Conservation (phyloP, 2,113 vertebrate genomes). For the Lagopus muta region DNA sequence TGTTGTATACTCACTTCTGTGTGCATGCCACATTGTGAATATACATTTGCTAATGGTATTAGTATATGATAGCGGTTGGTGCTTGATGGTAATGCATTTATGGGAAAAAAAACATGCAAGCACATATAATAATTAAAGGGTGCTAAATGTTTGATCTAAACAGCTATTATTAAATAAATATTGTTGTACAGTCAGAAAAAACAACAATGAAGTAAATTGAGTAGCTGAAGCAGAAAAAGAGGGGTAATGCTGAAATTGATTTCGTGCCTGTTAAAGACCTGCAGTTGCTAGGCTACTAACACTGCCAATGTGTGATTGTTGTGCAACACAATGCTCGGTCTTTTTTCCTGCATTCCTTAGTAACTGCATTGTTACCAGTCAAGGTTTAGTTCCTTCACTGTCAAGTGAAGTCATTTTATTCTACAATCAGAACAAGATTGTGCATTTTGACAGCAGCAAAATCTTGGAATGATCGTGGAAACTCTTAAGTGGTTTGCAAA, state of each 20-base stretch:
- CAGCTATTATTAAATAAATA: background rate
- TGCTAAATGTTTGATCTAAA: background rate
- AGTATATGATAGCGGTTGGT: background rate
- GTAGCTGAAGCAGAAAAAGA: slow-evolving; percentile 8
- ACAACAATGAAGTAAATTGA: background rate
- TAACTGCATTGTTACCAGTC: slow-evolving; percentile 47
- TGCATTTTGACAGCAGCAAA: background rate
- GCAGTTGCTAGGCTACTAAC: slow-evolving; percentile 77
- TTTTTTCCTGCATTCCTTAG: slow-evolving; percentile 44
- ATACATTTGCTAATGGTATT: background rate
- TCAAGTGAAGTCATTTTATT: slow-evolving; percentile 36
- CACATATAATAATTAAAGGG: background rate
- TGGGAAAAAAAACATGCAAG: background rate
- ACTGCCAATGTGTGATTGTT: background rate
- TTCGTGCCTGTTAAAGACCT: slow-evolving; percentile 55
- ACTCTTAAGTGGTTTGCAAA: slow-evolving; percentile 61
- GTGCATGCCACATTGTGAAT: background rate
- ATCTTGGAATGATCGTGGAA: slow-evolving; percentile 49
- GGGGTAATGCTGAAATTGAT: slow-evolving; percentile 28
- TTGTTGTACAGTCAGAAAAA: background rate
- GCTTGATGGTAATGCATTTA: background rate
- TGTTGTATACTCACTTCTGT: background rate
- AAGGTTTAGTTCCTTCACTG: slow-evolving; percentile 31
- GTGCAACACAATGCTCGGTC: slow-evolving; percentile 16
- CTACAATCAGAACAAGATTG: slow-evolving; percentile 2